A percentile compares a stretch with the other conserved stretches of the same genome.
These are phyloP conservation scores for Pycnomerus fuliginosus DNA, from an alignment of 2,888 invertebrate species.

Conservation along the genomic window DNA sequence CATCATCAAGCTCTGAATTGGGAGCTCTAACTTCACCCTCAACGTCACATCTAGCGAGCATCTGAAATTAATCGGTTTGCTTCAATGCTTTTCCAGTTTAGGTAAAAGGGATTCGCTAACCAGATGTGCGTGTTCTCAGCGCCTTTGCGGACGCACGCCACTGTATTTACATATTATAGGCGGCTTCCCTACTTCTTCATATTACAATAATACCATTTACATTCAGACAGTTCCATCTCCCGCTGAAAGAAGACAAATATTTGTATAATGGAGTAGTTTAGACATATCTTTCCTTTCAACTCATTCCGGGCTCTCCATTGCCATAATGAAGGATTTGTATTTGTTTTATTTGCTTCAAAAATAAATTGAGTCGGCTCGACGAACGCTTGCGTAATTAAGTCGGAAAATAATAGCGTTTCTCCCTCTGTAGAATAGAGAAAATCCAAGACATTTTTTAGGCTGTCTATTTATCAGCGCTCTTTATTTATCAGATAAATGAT, in stretches of 20 bases:
- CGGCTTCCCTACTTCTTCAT: conserved; percentile 45
- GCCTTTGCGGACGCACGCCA: conserved; percentile 29
- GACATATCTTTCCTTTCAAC: conserved; percentile 17
- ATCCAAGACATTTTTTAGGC: conserved; percentile 4
- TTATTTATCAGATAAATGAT: conserved; percentile 25
- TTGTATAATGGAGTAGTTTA: conserved; percentile 48
- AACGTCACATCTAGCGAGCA: too few species aligned
- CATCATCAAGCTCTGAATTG: too few species aligned
- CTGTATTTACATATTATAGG: conserved; percentile 42
- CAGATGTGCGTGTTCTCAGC: conserved; percentile 36
- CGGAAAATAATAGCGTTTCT: not conserved
- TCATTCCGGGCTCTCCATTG: conserved; percentile 7
- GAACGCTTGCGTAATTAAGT: conserved; percentile 11
- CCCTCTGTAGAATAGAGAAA: too few species aligned
- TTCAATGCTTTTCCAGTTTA: too few species aligned
- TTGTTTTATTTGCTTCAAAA: conserved; percentile 13
- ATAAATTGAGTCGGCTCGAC: conserved; percentile 4
- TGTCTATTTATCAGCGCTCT: too few species aligned
- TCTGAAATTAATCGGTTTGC: too few species aligned
- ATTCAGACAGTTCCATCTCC: conserved; percentile 45
- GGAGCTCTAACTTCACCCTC: too few species aligned
- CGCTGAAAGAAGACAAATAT: conserved; percentile 49
- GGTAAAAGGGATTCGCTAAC: too few species aligned
- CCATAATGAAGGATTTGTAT: conserved; percentile 28
- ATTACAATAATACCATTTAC: conserved; percentile 49